Evolutionary conservation across 2,113 vertebrate species (phyloP).

Genomic region (Perognathus longimembris): DNA sequence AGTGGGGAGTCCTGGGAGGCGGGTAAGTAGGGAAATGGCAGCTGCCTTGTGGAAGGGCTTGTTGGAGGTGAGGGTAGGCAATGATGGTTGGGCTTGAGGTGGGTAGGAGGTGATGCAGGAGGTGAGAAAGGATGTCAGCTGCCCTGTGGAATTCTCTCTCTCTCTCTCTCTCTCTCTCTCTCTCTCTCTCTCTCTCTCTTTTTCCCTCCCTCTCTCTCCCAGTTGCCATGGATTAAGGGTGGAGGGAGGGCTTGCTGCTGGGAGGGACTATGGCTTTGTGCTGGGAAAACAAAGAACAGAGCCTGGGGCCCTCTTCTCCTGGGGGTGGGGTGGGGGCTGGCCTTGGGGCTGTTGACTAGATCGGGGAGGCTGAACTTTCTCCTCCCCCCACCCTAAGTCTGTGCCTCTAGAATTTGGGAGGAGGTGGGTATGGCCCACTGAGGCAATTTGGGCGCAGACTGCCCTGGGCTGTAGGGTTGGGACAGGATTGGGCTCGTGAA

Average conservation of each 20-base stretch:
- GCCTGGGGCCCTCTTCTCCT: constrained; percentile 64
- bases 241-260: constrained; percentile 34
- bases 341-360: constrained; percentile 51
- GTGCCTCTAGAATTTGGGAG: not conserved
- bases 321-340: constrained; percentile 2
- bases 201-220: constrained; percentile 56
- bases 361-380: not conserved
- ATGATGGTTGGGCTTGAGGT: not conserved
- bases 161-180: not conserved
- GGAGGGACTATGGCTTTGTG: constrained; percentile 79
- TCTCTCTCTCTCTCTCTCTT: not conserved
- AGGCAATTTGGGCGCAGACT: not conserved
- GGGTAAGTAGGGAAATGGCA: not conserved
- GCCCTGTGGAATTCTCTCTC: not conserved
- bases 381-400: not conserved
- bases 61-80: not conserved
- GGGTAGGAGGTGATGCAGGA: not conserved
- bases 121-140: not conserved
- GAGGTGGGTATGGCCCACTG: not conserved
- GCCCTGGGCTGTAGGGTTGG: not conserved
- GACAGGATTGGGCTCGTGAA: not conserved
- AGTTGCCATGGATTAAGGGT: constrained; percentile 50
- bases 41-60: not conserved
- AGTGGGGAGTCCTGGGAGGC: not conserved
- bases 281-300: constrained; percentile 82